Evolutionary conservation across 2,888 invertebrate genomes (phyloP).

Genomic region (Pseudoips prasinana): DNA sequence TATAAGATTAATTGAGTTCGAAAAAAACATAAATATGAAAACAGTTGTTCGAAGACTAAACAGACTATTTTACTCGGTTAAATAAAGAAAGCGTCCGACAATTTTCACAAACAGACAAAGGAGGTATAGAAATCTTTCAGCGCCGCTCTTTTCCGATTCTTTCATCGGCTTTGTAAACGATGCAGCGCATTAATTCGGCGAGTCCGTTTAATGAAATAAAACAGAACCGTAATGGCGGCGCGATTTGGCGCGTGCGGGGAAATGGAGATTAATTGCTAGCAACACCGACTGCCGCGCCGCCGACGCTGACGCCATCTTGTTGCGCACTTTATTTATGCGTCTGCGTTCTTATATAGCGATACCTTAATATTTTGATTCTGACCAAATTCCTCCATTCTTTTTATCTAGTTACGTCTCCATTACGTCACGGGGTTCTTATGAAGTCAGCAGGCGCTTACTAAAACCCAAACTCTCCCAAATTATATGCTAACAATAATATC

Average conservation of each 20-base stretch:
- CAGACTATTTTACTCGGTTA: slow-evolving; percentile 39
- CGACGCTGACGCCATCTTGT: slow-evolving; percentile 62
- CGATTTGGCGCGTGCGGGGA: slow-evolving; percentile 72
- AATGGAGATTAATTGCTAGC: slow-evolving; percentile 78
- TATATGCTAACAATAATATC: too few relatives aligned
- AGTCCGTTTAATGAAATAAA: slow-evolving; percentile 78
- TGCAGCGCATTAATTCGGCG: slow-evolving; percentile 69
- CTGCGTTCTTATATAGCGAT: too few relatives aligned
- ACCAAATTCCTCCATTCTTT: too few relatives aligned
- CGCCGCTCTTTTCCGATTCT: slow-evolving; percentile 54
- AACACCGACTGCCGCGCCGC: slow-evolving; percentile 60
- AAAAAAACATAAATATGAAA: too few relatives aligned
- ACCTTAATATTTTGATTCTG: too few relatives aligned
- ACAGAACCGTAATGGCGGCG: slow-evolving; percentile 69
- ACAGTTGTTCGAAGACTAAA: slow-evolving; percentile 22
- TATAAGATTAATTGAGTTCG: too few relatives aligned
- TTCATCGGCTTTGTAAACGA: slow-evolving; percentile 63
- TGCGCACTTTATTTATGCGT: slow-evolving; percentile 67
- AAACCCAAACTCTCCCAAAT: too few relatives aligned
- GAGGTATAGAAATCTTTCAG: slow-evolving; percentile 57
- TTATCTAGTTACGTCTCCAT: too few relatives aligned
- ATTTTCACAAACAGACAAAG: slow-evolving; percentile 56
- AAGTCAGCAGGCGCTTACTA: too few relatives aligned
- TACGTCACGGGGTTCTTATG: too few relatives aligned
- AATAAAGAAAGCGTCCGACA: slow-evolving; percentile 49